Percentiles rank a stretch among this genome's conserved stretches.
Evolutionary conservation across 2,888 invertebrate genomes (phyloP).

Genomic region (Brachycybe producta): DNA sequence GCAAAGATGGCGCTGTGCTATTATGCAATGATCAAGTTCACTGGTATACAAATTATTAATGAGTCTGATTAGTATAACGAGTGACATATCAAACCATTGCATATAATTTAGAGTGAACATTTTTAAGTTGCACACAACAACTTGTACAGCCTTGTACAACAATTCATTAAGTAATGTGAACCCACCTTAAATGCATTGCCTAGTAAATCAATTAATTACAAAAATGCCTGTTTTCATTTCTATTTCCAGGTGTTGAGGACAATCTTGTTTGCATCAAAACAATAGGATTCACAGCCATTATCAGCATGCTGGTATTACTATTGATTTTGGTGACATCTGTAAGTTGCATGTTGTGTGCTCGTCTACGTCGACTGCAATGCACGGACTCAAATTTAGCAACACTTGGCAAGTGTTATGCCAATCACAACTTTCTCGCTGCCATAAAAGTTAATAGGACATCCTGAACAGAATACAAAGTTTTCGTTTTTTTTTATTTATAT

Average conservation of each 20-base stretch:
- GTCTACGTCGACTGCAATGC: conserved; percentile 47
- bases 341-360: conserved; percentile 55
- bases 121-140: too few relatives aligned
- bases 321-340: conserved; percentile 50
- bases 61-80: too few relatives aligned
- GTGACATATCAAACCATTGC: too few relatives aligned
- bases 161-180: too few relatives aligned
- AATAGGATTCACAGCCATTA: conserved; percentile 35
- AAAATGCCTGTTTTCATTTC: background rate
- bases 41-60: too few relatives aligned
- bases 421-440: background rate
- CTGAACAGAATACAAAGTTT: too few relatives aligned
- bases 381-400: background rate
- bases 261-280: conserved; percentile 17
- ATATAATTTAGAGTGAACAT: too few relatives aligned
- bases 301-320: conserved; percentile 55
- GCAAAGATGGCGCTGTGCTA: too few relatives aligned
- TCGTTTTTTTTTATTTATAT: too few relatives aligned
- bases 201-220: background rate
- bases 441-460: conserved; percentile 6
- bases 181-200: background rate
- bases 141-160: too few relatives aligned
- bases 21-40: too few relatives aligned
- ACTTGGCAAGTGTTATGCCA: background rate
- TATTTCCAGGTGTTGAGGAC: conserved; percentile 12